phyloP scores from a whole-genome alignment of 2,797 vertebrate genomes.

The Carapus acus region DNA sequence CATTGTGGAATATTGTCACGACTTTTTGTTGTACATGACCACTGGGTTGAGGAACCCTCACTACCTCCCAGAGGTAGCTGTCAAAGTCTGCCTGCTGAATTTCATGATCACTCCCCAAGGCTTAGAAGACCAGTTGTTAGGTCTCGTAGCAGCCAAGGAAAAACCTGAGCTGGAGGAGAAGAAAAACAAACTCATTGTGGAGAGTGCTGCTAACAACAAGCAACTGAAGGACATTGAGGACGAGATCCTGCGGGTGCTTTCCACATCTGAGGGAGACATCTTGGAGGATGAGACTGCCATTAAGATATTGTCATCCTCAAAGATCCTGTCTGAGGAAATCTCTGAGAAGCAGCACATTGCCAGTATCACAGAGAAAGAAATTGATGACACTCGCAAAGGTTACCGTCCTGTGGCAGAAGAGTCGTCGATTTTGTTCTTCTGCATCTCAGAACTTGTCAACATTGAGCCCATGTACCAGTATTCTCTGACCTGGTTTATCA shows the following conservation, averaged over 20 bases:
- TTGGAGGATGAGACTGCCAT: constrained; percentile 90
- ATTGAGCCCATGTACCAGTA: constrained; percentile 97
- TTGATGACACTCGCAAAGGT: constrained; percentile 85
- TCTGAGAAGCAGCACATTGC: constrained; percentile 86
- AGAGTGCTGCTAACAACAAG: constrained; percentile 85
- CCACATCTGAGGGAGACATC: constrained; percentile 86
- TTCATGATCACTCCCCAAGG: constrained; percentile 95
- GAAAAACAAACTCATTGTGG: constrained; percentile 88
- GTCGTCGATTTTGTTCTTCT: constrained; percentile 88
- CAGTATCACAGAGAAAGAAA: constrained; percentile 81
- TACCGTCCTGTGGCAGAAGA: constrained; percentile 88
- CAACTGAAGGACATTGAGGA: constrained; percentile 92
- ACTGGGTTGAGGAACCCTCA: constrained; percentile 91
- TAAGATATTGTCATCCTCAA: constrained; percentile 86
- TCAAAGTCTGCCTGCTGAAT: constrained; percentile 93
- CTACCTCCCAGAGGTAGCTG: constrained; percentile 89
- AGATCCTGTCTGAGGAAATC: constrained; percentile 85
- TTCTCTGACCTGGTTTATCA: constrained; percentile 89
- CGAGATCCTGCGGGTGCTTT: constrained; percentile 86
- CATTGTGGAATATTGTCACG: constrained; percentile 83
- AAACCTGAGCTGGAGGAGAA: constrained; percentile 91
- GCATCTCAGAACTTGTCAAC: constrained; percentile 88
- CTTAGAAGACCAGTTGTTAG: constrained; percentile 90
- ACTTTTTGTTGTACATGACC: constrained; percentile 90
- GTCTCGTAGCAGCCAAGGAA: constrained; percentile 88